Evolutionary conservation across 2,113 vertebrate species (phyloP), one percentile per base, ranked within the genome.

Genomic region (Lampris megalopsis): DNA sequence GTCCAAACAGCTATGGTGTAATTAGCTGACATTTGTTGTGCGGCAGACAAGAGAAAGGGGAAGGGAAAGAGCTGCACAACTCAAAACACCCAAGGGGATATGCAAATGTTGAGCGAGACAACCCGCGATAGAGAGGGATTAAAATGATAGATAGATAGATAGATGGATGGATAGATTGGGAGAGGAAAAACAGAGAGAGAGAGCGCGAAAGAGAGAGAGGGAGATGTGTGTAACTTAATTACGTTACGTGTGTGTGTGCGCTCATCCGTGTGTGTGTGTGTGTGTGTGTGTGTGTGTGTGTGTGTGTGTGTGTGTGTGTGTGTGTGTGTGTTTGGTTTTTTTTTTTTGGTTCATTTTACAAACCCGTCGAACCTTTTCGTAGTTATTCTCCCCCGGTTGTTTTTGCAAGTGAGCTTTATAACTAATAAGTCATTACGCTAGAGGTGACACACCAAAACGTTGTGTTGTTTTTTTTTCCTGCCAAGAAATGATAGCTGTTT

Each of bases 21-120:
- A 91, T 92, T 91, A 90, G 89, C 82, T 86, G 89, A 92, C 89
- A 91, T 92, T 92, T 91, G 90, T 92, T 90, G 87, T 89, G 85
- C 86, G 76, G 81, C 88, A 90, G 84, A 83, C 84, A 82, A 83
- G 81, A 66, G 86, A 75, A 24, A 82, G 69, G 68, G 54, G 84
- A 80, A 77, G 84, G 64, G 75, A 77, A 85, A 85, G 82, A 84
- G 88, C 79, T 72, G 82, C 80, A 90, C 79, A 75, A 88, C 73
- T 85, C 83, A 80, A 24, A 90, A 90, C 85, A 87, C 89, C 86
- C 89, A 89, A 73, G 89, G 88, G 88, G 89, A 90, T 89, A 92
- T 89, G 89, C 80, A 87, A 87, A 90, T 86, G 71, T 84, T 75
- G 70, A 84, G 75, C 75, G 71, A 57, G 63, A 77, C 24, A 24